A percentile compares a stretch with the other conserved stretches of the same genome.
Conservation (phyloP, 2,113 vertebrate genomes). For the Excalfactoria chinensis region DNA sequence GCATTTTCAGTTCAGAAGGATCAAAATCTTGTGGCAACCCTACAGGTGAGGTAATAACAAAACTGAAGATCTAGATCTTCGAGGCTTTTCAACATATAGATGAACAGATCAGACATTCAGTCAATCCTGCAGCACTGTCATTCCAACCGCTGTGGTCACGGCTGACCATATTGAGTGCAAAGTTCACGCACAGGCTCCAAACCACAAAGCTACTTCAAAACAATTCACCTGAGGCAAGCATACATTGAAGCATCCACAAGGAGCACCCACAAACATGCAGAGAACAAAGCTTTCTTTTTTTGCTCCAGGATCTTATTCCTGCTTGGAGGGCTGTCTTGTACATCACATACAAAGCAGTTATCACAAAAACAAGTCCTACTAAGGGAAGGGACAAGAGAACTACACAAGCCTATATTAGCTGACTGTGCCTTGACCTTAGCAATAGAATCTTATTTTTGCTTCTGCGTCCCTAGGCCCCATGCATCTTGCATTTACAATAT, state of each 20-base stretch:
- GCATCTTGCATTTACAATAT: neutral
- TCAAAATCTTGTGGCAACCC: neutral
- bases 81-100: neutral
- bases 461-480: neutral
- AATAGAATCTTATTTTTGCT: neutral
- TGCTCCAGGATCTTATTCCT: neutral
- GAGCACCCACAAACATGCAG: neutral
- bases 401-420: neutral
- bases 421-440: neutral
- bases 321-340: neutral
- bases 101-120: neutral
- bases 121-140: neutral
- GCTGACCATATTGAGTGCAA: neutral
- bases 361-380: neutral
- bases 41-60: neutral
- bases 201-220: neutral
- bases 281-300: neutral
- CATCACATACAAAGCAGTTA: neutral
- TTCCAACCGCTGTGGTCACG: neutral
- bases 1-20: neutral
- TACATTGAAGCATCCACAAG: neutral
- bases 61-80: neutral
- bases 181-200: neutral
- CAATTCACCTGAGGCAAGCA: constrained; percentile 24
- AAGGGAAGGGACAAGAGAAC: neutral